Base-by-base conservation (phyloP, 2,113 vertebrate species). In the Mixornis gularis region DNA sequence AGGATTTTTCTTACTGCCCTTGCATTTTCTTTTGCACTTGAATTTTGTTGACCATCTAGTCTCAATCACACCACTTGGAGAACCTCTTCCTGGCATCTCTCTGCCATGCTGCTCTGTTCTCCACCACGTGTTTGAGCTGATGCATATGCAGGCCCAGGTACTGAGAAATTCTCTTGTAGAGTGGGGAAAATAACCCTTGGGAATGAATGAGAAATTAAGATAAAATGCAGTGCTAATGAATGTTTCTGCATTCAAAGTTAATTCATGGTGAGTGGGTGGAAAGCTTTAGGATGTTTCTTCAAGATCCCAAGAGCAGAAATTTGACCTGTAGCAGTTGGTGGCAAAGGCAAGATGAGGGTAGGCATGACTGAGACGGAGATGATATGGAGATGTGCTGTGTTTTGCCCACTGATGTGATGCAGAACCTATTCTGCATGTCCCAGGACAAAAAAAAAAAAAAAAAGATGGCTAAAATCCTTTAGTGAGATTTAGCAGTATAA, bases 221-320 rank as follows among this genome's bases (percentile, higher is more conserved):
- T 27, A 89, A 76, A 95, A 78, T 53, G 66, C 36, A 78, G 38
- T n/a, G 49, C 26, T 84, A 93, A 84, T 86, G 44, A 76, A 81
- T 25, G 18, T 51, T 48, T 90, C 46, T 70, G 21, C 80, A 76
- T 71, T 92, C 65, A 59, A 89, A 89, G n/a, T 71, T 69, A 90
- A 63, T 29, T 79, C 41, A n/a, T 0, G 4, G 46, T 24, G 77
- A 51, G 70, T 82, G 59, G 51, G 70, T 0, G 3, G 66, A 92
- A 93, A 89, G 70, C 58, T 87, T 38, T 38, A 81, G 88, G 73
- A 79, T 83, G 63, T 71, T 86, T 93, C 76, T 59, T 78, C 65
- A 79, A 59, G 62, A 79, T 80, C 64, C 18, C 52, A 66, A 48
- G 79, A 90, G 85, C 60, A 87, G 60, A 79, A 90, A 73, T 86